Conservation (phyloP, 1,140 invertebrate genomes). For the Lasioglossum baleicum region DNA sequence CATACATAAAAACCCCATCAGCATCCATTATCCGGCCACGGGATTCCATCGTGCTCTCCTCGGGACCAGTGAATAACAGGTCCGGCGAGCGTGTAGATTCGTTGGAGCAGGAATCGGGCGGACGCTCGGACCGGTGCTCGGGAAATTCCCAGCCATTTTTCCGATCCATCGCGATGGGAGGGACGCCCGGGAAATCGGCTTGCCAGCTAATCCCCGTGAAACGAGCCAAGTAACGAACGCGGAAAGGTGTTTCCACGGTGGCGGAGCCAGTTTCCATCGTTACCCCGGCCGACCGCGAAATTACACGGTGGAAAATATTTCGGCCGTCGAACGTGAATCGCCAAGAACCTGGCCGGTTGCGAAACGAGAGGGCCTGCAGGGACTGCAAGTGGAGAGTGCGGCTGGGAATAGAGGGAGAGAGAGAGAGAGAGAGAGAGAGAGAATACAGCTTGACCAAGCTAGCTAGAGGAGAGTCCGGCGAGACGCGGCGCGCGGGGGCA, state of each 20-base stretch:
- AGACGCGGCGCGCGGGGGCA: too few relatives aligned
- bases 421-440: conserved; percentile 5
- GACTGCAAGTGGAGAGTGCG: too few relatives aligned
- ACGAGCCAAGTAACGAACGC: conserved; percentile 30
- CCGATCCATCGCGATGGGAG: neutral
- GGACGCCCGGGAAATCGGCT: neutral
- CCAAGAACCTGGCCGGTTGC: conserved; percentile 2
- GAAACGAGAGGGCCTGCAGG: neutral
- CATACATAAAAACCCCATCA: too few relatives aligned
- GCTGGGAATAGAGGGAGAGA: neutral
- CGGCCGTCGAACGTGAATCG: conserved; percentile 26
- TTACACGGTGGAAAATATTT: conserved; percentile 40
- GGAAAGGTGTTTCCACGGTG: conserved; percentile 15
- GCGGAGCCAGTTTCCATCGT: conserved; percentile 9
- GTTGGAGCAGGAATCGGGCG: too few relatives aligned
- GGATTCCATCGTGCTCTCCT: too few relatives aligned
- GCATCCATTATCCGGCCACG: too few relatives aligned
- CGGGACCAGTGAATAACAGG: too few relatives aligned
- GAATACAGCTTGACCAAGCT: neutral
- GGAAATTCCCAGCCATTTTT: neutral
- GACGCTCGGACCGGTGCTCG: neutral
- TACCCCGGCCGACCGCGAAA: conserved; percentile 25
- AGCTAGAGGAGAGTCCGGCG: too few relatives aligned
- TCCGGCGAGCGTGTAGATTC: too few relatives aligned
- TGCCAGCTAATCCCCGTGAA: conserved; percentile 29